phyloP scores from a whole-genome alignment of 2,113 vertebrate species.

The Danio rerio region DNA sequence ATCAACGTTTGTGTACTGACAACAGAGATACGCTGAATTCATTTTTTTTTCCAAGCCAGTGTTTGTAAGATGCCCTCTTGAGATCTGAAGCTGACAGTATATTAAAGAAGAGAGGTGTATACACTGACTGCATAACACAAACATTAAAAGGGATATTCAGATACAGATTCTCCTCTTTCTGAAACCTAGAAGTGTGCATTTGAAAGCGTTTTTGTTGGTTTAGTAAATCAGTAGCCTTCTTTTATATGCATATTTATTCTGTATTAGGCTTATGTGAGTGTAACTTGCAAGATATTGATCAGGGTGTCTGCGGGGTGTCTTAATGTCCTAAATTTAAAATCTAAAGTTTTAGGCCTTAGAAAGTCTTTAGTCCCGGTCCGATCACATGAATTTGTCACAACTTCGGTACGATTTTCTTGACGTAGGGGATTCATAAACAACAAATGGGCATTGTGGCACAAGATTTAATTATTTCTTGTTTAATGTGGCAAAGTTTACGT shows the following conservation, averaged over 20 bases:
- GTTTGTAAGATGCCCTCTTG: neutral
- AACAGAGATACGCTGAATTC: conserved; percentile 1
- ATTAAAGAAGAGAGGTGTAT: neutral
- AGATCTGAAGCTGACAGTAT: neutral
- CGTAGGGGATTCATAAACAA: too few species aligned
- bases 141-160: neutral
- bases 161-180: neutral
- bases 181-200: neutral
- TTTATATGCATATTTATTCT: neutral
- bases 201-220: neutral
- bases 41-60: conserved; percentile 19
- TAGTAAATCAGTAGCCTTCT: neutral
- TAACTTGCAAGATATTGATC: too few species aligned
- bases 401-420: too few species aligned
- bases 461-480: too few species aligned
- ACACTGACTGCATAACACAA: neutral
- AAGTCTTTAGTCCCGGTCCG: too few species aligned
- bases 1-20: neutral
- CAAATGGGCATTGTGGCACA: too few species aligned
- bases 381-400: too few species aligned
- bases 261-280: neutral
- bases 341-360: too few species aligned
- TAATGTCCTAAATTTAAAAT: too few species aligned
- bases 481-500: too few species aligned
- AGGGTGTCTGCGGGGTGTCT: too few species aligned